Percentiles rank a stretch among this genome's conserved stretches.
These are phyloP conservation scores for Ictidomys tridecemlineatus DNA, from an alignment of 2,113 vertebrate species.

Conservation along the genomic window DNA sequence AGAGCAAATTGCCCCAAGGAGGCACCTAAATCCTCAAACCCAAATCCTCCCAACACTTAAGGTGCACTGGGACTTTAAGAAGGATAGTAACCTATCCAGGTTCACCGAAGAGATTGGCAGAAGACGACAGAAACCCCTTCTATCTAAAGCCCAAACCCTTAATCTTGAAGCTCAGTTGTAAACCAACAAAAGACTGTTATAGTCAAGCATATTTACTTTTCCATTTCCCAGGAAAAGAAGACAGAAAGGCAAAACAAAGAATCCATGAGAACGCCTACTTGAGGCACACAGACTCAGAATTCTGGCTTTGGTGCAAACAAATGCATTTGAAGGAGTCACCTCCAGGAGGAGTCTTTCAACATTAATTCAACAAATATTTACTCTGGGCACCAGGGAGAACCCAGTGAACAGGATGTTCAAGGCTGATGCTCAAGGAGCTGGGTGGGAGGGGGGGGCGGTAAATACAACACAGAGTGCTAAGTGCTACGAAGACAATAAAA, in stretches of 20 bases:
- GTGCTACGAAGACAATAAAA: not conserved
- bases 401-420: not conserved
- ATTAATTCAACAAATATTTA: conserved; percentile 14
- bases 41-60: not conserved
- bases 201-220: not conserved
- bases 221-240: not conserved
- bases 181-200: not conserved
- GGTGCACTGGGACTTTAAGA: not conserved
- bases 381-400: not conserved
- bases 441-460: not conserved
- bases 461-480: not conserved
- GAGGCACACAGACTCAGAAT: not conserved
- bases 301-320: not conserved
- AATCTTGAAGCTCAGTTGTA: not conserved
- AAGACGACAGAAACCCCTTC: not conserved
- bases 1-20: not conserved
- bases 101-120: not conserved
- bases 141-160: not conserved
- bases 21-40: not conserved
- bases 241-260: not conserved
- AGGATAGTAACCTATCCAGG: not conserved
- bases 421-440: not conserved
- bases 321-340: not conserved
- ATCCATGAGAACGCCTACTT: not conserved
- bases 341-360: not conserved